A percentile compares a stretch with the other conserved stretches of the same genome.
Conservation (phyloP, 2,797 vertebrate genomes). For the Platalea minor region DNA sequence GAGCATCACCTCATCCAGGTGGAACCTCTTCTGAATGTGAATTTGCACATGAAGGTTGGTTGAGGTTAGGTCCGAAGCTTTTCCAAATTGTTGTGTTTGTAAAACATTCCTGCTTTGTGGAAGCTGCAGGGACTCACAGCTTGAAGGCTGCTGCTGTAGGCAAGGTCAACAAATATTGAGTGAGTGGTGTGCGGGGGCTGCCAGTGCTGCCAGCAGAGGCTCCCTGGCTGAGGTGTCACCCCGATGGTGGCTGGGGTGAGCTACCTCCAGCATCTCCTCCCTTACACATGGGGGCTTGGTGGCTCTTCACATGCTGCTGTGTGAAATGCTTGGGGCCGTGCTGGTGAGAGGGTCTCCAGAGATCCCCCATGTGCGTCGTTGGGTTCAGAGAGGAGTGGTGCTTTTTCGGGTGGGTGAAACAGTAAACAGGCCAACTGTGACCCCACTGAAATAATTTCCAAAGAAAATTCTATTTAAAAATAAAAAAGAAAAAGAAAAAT, state of each 20-base stretch:
- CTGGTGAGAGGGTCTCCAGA: background rate
- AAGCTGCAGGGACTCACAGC: background rate
- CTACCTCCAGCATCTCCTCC: background rate
- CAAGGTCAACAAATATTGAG: background rate
- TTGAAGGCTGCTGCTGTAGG: background rate
- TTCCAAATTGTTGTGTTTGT: background rate
- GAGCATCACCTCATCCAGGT: background rate
- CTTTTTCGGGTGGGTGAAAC: background rate
- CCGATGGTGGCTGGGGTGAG: rapidly evolving
- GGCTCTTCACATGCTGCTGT: rapidly evolving
- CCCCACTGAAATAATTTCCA: background rate
- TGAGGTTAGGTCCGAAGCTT: background rate
- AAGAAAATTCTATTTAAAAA: background rate
- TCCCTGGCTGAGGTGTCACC: background rate
- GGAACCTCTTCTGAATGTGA: background rate
- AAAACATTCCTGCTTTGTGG: background rate
- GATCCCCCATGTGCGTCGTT: rapidly evolving
- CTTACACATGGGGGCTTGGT: background rate
- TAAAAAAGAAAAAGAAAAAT: background rate
- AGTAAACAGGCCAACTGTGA: background rate
- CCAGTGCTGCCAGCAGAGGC: rapidly evolving
- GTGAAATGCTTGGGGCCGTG: rapidly evolving
- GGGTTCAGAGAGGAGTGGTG: background rate
- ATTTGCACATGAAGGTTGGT: background rate
- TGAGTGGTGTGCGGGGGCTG: background rate